A percentile compares a stretch with the other conserved stretches of the same genome.
Conservation (phyloP, 2,797 vertebrate species). For the Gymnodraco acuticeps region DNA sequence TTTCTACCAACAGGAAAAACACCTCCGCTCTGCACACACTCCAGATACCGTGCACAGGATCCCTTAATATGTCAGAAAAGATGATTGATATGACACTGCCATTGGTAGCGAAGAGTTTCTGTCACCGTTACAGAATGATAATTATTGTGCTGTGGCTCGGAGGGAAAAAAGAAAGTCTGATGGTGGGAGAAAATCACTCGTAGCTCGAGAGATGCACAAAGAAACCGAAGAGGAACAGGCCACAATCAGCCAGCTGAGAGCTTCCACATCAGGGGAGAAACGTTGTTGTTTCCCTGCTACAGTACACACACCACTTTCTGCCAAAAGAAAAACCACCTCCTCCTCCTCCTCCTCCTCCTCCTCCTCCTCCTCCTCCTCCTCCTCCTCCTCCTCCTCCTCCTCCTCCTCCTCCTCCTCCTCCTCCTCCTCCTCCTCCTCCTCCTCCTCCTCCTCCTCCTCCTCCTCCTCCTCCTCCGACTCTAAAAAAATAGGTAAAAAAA, state of each 20-base stretch:
- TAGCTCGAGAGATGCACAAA: slow-evolving; percentile 2
- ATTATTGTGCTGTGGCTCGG: slow-evolving; percentile 36
- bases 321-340: slow-evolving; percentile 16
- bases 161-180: slow-evolving; percentile 2
- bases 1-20: slow-evolving; percentile 34
- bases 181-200: background rate
- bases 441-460: too few relatives aligned
- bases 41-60: slow-evolving; percentile 41
- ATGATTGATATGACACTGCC: slow-evolving; percentile 68
- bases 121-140: slow-evolving; percentile 59
- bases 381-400: too few relatives aligned
- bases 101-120: slow-evolving; percentile 31
- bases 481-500: slow-evolving; percentile 78
- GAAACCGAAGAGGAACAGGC: slow-evolving; percentile 43
- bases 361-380: too few relatives aligned
- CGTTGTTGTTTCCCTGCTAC: slow-evolving; percentile 39
- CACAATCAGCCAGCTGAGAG: slow-evolving; percentile 85
- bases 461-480: slow-evolving; percentile 39
- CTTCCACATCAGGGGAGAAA: slow-evolving; percentile 63
- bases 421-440: too few relatives aligned
- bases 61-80: slow-evolving; percentile 63
- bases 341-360: background rate
- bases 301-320: slow-evolving; percentile 20
- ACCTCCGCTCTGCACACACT: slow-evolving; percentile 38
- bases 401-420: too few relatives aligned